Base-by-base conservation (phyloP, 2,888 invertebrate species). In the Osmoderma eremita region DNA sequence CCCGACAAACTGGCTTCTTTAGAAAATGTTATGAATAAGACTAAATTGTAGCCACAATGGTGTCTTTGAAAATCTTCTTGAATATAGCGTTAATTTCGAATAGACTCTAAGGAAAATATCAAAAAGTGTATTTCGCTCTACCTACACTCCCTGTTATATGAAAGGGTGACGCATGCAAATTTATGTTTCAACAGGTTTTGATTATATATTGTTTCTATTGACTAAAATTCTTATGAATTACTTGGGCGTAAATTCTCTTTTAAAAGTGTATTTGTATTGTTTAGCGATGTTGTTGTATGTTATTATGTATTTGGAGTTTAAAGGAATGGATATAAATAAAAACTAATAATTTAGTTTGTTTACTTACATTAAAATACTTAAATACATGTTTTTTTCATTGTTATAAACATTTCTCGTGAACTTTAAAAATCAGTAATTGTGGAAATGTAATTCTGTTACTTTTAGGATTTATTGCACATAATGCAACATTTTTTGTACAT, bases 1-100 rank as follows among this genome's bases (percentile, higher is more conserved):
- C 76, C 74, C 76, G 75, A 77, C 78, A 79, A 79, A 78, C 80
- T 77, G 79, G 79, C 79, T 80, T 76, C 81, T 81, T 81, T 81
- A 81, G 81, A 82, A 82, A 82, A 82, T 81, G 81, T 80, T 81
- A 84, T 86, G 86, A 86, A 86, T 86, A 84, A 85, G 85, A 83
- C 84, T 84, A 86, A 86, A 86, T 86, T 86, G 86, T 86, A 84
- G 85, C 85, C 84, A 86, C 85, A 86, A 86, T 86, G 83, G 81
- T 83, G 84, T 84, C 85, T 85, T 84, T 84, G 83, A 84, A 83
- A 84, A 83, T 83, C 82, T 82, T 80, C 84, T 83, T 86, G 85
- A 85, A 86, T 86, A 85, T 86, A 84, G 84, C 85, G 85, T 86
- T 86, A 86, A 85, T 85, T 82, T 81, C 81, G 80, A 81, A 81